A percentile compares a stretch with the other conserved stretches of the same genome.
phyloP scores from a whole-genome alignment of 1,140 invertebrate genomes.

The Drosophila simulans region DNA sequence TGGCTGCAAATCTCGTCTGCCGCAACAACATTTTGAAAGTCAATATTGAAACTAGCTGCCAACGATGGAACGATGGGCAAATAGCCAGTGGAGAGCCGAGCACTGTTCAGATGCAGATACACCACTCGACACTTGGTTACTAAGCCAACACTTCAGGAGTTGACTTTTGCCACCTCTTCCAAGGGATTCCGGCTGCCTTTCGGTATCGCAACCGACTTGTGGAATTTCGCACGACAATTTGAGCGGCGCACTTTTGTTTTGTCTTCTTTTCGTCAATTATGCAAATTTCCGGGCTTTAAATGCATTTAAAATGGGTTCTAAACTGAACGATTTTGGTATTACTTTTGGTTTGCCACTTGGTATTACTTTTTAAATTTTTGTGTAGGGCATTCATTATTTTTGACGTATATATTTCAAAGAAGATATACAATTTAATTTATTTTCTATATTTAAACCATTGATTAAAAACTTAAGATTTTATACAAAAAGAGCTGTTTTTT shows the following conservation, averaged over 20 bases:
- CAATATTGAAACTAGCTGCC: conserved; percentile 67
- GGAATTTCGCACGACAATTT: conserved; percentile 65
- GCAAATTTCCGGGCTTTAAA: conserved; percentile 15
- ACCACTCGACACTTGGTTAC: conserved; percentile 21
- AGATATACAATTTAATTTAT: too few species aligned
- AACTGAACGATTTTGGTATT: neutral
- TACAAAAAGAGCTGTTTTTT: too few species aligned
- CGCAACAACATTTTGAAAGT: conserved; percentile 70
- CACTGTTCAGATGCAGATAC: conserved; percentile 28
- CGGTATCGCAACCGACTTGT: conserved; percentile 33
- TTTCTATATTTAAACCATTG: too few species aligned
- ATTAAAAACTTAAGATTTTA: too few species aligned
- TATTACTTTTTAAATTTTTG: too few species aligned
- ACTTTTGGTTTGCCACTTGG: neutral
- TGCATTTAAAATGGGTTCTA: neutral
- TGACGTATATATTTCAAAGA: too few species aligned
- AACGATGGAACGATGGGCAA: conserved; percentile 60
- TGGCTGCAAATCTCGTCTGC: conserved; percentile 47
- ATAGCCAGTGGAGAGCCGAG: conserved; percentile 43
- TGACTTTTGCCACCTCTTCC: conserved; percentile 66
- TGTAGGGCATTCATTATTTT: too few species aligned
- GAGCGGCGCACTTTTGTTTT: neutral
- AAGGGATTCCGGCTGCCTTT: conserved; percentile 14
- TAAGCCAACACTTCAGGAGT: conserved; percentile 56
- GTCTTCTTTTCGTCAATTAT: conserved; percentile 25